Evolutionary conservation across 2,888 invertebrate genomes (phyloP), one percentile per base, ranked within the genome.

Genomic region (Hirtodrosophila alboralis): DNA sequence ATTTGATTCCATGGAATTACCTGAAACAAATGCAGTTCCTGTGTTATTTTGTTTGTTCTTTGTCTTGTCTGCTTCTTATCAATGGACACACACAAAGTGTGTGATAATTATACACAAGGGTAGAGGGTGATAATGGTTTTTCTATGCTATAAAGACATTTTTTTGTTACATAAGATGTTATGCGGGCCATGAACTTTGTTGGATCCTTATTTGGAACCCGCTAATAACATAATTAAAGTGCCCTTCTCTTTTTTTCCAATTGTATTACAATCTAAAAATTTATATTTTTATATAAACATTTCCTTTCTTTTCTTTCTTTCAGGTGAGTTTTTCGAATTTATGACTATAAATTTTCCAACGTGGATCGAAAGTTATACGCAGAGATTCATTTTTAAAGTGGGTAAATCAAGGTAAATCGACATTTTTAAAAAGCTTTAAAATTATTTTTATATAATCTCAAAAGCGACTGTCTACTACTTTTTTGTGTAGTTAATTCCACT

Each of bases 11-110:
- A 28, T 58, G 78, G 66, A 78, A 77, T 47, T 44, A n/a, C 57
- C 31, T 59, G 65, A 38, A 53, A 43, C 38, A 75, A 79, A 86
- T 80, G 80, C 76, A 86, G 80, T 80, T 80, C 84, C 80, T 81
- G 74, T 86, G 70, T 80, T 75, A 27, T 72, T 74, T 30, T 54
- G 21, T 53, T 69, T 67, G 56, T 44, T 73, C 40, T 61, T 61
- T 41, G 47, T 56, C 54, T 54, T 57, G 18, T 45, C 28, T 61
- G n/a, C 36, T 70, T 37, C 64, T 70, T 58, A 62, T 66, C 51
- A 58, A 74, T 64, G 63, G 63, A 27, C 57, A 49, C 52, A 57
- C 49, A 60, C 53, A 75, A 33, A 52, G 80, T 68, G 84, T 66
- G 81, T 80, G 81, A 80, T 78, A 84, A 78, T 84, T 81, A 69